Conservation (phyloP, 2,888 invertebrate species). For the Cryptus armator region DNA sequence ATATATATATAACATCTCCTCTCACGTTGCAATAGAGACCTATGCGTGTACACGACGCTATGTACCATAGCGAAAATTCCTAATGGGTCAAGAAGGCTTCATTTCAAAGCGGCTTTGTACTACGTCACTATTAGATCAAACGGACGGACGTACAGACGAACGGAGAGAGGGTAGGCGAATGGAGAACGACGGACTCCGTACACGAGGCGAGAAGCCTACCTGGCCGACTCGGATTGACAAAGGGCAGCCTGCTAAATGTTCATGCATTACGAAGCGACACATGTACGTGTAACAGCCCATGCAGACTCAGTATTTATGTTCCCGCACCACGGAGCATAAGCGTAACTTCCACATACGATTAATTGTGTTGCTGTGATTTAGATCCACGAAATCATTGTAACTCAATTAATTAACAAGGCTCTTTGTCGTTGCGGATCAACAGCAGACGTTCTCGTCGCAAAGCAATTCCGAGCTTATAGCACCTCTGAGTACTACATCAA, state of each 20-base stretch:
- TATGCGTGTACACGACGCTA: background rate
- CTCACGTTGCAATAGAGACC: slow-evolving; percentile 15
- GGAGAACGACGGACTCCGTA: slow-evolving; percentile 7
- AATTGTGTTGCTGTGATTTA: background rate
- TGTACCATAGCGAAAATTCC: slow-evolving; percentile 26
- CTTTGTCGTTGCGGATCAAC: too few species aligned
- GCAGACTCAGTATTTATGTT: background rate
- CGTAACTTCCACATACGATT: background rate
- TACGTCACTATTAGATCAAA: slow-evolving; percentile 15
- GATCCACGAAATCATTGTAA: background rate
- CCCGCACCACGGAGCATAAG: background rate
- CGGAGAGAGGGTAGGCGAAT: background rate
- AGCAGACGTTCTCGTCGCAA: too few species aligned
- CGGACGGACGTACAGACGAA: slow-evolving; percentile 16
- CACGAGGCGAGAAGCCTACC: slow-evolving; percentile 22
- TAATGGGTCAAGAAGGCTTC: slow-evolving; percentile 45
- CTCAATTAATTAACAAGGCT: too few species aligned
- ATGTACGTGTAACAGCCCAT: slow-evolving; percentile 1
- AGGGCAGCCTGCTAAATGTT: slow-evolving; percentile 44
- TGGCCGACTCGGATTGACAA: slow-evolving; percentile 26
- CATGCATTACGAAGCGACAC: slow-evolving; percentile 3
- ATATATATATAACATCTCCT: slow-evolving; percentile 1
- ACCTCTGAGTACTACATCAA: too few species aligned
- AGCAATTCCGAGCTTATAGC: too few species aligned
- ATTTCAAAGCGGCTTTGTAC: slow-evolving; percentile 47